phyloP scores from a whole-genome alignment of 2,797 vertebrate species.

The Crenuchus spilurus region DNA sequence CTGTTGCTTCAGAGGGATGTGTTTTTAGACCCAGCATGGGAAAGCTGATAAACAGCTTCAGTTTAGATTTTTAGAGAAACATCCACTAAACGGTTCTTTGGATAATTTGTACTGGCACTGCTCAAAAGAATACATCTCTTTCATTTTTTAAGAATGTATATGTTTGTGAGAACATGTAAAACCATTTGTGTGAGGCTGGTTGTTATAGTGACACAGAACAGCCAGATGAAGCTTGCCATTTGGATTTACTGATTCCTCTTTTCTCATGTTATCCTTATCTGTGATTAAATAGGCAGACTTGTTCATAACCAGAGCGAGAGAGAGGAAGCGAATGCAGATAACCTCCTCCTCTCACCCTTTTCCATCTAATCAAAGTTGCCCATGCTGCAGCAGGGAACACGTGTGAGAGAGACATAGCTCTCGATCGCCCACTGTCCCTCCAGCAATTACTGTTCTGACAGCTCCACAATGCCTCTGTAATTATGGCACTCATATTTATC shows the following conservation, averaged over 20 bases:
- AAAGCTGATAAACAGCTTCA: too few species aligned
- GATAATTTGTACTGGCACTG: not conserved
- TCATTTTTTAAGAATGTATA: too few species aligned
- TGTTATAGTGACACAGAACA: conserved; percentile 31
- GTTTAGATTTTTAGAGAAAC: too few species aligned
- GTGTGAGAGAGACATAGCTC: conserved; percentile 71
- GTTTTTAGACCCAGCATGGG: too few species aligned
- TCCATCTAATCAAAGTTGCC: conserved; percentile 77
- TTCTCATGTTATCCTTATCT: conserved; percentile 63
- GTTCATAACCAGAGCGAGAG: conserved; percentile 65
- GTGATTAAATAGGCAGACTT: conserved; percentile 67
- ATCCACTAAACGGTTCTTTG: not conserved
- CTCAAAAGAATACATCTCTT: too few species aligned
- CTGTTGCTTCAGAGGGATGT: too few species aligned
- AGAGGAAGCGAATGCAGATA: conserved; percentile 61
- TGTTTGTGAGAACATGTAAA: not conserved
- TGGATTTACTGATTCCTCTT: conserved; percentile 58
- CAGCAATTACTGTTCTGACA: conserved; percentile 81
- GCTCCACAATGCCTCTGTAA: conserved; percentile 80
- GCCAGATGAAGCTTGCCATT: conserved; percentile 36
- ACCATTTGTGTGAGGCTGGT: conserved; percentile 13
- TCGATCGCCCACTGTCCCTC: conserved; percentile 78
- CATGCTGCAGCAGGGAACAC: conserved; percentile 64
- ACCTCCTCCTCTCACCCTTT: conserved; percentile 69
- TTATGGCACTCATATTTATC: conserved; percentile 79